Conservation (phyloP, 2,888 invertebrate genomes). For the Mechanitis mazaeus region DNA sequence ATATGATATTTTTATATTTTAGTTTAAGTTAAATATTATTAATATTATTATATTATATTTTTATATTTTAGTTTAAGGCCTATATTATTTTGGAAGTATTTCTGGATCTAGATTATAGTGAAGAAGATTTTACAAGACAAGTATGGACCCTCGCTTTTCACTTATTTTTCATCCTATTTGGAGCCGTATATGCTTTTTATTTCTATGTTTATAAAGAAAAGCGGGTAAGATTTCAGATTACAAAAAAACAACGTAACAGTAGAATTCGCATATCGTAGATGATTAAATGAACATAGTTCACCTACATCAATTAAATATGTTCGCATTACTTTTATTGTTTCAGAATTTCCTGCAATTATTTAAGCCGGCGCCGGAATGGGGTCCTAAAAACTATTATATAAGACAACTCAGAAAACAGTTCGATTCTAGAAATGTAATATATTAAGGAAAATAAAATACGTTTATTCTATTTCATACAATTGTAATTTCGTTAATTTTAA, state of each 20-base stretch:
- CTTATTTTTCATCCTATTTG: constrained; percentile 19
- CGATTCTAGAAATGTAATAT: constrained; percentile 42
- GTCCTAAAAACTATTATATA: constrained; percentile 38
- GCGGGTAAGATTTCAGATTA: constrained; percentile 19
- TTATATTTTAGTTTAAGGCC: constrained; percentile 35
- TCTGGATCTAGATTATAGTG: constrained; percentile 10
- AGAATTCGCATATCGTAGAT: not conserved
- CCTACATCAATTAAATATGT: not conserved
- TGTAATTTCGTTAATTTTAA: too few species aligned
- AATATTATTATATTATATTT: not conserved
- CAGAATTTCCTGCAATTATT: constrained; percentile 41
- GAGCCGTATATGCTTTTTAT: constrained; percentile 19
- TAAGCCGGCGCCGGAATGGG: constrained; percentile 45
- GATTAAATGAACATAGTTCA: not conserved
- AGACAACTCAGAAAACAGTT: constrained; percentile 46
- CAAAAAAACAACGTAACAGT: not conserved
- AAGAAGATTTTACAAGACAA: not conserved
- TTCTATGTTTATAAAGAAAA: constrained; percentile 23
- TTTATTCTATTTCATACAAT: constrained; percentile 7
- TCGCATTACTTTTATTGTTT: constrained; percentile 22
- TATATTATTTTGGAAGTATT: constrained; percentile 31
- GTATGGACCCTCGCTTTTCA: constrained; percentile 1
- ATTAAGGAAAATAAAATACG: constrained; percentile 7
- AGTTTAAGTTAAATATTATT: not conserved
- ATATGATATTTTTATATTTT: too few species aligned